phyloP scores from a whole-genome alignment of 2,888 invertebrate genomes.

The Tinea semifulvella region DNA sequence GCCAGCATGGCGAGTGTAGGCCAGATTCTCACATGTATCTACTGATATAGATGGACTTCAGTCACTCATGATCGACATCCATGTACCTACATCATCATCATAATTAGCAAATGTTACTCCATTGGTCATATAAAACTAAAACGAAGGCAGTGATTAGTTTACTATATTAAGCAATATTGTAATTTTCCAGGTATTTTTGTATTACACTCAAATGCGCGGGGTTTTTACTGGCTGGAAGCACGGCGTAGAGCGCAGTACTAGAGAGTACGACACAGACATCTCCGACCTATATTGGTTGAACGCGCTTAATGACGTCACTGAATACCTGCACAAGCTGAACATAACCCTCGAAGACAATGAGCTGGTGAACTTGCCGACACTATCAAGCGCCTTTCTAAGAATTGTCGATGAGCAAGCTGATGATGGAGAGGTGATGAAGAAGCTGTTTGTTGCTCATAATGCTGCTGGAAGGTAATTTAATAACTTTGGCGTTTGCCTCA shows the following conservation, averaged over 20 bases:
- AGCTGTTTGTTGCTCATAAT: conserved; percentile 81
- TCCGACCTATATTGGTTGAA: conserved; percentile 80
- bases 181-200: conserved; percentile 71
- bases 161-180: too few species aligned
- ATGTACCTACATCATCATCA: too few species aligned
- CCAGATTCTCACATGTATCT: too few species aligned
- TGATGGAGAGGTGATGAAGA: conserved; percentile 36
- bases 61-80: too few species aligned
- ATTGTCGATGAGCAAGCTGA: conserved; percentile 57
- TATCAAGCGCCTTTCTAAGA: conserved; percentile 73
- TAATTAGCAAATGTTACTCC: too few species aligned
- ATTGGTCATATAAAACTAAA: too few species aligned
- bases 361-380: conserved; percentile 37
- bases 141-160: too few species aligned
- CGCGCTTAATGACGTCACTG: conserved; percentile 77
- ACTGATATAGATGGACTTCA: too few species aligned
- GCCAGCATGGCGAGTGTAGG: too few species aligned
- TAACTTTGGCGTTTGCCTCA: background rate
- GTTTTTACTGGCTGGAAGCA: conserved; percentile 78
- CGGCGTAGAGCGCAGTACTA: conserved; percentile 71
- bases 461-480: conserved; percentile 73
- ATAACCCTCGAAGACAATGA: conserved; percentile 41
- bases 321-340: conserved; percentile 67
- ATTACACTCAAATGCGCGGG: conserved; percentile 81
- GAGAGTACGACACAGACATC: conserved; percentile 65